A percentile compares a stretch with the other conserved stretches of the same genome.
phyloP scores from a whole-genome alignment of 1,140 invertebrate species.

The Drosophila tristis region DNA sequence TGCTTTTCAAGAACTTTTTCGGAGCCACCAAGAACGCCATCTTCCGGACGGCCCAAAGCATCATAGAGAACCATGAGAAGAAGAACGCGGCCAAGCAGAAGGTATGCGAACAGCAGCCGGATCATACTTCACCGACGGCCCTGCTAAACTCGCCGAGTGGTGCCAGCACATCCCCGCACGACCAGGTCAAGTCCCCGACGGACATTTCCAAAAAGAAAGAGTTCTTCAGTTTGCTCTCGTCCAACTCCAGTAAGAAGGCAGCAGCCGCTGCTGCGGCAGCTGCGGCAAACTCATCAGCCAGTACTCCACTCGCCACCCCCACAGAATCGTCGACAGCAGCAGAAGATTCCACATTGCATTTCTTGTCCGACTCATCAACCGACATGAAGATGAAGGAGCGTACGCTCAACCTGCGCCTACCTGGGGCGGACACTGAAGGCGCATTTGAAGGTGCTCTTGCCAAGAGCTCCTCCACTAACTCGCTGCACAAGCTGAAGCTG shows the following conservation, averaged over 20 bases:
- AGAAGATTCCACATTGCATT: conserved; percentile 2
- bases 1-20: conserved; percentile 83
- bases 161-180: conserved; percentile 28
- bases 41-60: conserved; percentile 84
- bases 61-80: conserved; percentile 84
- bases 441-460: conserved; percentile 33
- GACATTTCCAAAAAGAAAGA: conserved; percentile 83
- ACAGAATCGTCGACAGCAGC: conserved; percentile 5
- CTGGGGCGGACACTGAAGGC: conserved; percentile 46
- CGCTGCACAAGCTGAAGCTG: conserved; percentile 76
- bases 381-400: conserved; percentile 59
- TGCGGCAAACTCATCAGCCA: conserved; percentile 43
- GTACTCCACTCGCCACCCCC: conserved; percentile 55
- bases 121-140: conserved; percentile 1
- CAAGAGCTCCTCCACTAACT: conserved; percentile 75
- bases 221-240: conserved; percentile 77
- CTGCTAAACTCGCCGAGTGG: conserved; percentile 14
- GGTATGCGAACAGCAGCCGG: conserved; percentile 45
- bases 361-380: background rate
- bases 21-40: conserved; percentile 84
- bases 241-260: conserved; percentile 77
- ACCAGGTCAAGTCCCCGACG: conserved; percentile 76
- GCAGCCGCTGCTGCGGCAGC: conserved; percentile 72
- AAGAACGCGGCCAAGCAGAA: conserved; percentile 83
- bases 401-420: conserved; percentile 69